phyloP scores from a whole-genome alignment of 2,113 vertebrate species.

The Aegotheles bennettii region DNA sequence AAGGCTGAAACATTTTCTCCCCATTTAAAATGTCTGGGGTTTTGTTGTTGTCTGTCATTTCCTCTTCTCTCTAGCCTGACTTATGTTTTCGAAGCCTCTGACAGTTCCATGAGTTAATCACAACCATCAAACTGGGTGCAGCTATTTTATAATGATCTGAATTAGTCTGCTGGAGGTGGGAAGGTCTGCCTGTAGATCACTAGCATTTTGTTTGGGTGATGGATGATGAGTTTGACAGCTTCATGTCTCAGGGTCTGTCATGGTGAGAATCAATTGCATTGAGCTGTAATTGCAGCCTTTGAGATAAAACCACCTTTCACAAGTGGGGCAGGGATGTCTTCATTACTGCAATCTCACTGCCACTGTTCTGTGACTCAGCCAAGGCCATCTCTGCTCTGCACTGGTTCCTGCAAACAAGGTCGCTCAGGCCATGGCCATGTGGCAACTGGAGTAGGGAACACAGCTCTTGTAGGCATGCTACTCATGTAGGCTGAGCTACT shows the following conservation, averaged over 20 bases:
- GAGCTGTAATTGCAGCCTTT: background rate
- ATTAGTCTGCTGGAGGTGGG: background rate
- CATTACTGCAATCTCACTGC: rapidly evolving
- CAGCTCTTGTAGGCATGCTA: background rate
- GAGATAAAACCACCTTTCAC: background rate
- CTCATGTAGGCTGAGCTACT: background rate
- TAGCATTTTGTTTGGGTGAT: background rate
- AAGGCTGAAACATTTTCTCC: background rate
- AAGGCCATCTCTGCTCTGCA: background rate
- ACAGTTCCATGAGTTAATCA: background rate
- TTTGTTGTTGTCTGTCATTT: background rate
- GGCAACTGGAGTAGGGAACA: background rate
- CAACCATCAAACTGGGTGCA: background rate
- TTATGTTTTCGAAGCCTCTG: background rate
- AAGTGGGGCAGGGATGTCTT: background rate
- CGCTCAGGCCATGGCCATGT: background rate
- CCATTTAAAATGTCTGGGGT: background rate
- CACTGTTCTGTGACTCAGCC: background rate
- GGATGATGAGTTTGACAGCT: background rate
- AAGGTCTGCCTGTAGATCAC: background rate
- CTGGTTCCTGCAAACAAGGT: background rate
- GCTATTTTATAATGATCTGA: background rate
- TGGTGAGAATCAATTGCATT: background rate
- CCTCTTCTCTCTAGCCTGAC: background rate
- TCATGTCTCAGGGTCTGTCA: background rate